phyloP scores from a whole-genome alignment of 2,113 vertebrate genomes.

The Burhinus bistriatus region DNA sequence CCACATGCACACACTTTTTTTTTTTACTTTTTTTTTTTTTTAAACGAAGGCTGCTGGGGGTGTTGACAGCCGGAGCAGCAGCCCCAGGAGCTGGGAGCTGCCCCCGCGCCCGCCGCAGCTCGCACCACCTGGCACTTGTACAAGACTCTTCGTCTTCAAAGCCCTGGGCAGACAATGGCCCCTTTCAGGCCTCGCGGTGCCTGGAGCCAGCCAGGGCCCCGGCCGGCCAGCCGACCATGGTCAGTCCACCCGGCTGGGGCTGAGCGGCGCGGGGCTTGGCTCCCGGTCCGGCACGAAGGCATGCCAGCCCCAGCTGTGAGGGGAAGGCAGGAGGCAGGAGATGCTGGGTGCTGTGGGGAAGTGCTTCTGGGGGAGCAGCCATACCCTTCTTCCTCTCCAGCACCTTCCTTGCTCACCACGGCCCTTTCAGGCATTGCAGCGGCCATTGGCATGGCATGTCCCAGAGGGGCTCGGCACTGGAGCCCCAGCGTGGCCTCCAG shows the following conservation, averaged over 20 bases:
- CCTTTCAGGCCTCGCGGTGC: background rate
- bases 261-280: background rate
- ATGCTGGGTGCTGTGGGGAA: background rate
- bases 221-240: background rate
- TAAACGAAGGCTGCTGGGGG: background rate
- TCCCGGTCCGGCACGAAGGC: background rate
- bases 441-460: accelerated
- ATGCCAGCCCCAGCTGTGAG: accelerated
- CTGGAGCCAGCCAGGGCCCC: background rate
- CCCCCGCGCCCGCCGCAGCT: background rate
- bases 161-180: conserved; percentile 37
- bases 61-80: conserved; percentile 5
- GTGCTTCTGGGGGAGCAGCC: background rate
- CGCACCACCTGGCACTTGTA: conserved; percentile 50
- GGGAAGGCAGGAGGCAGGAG: background rate
- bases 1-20: background rate
- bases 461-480: accelerated
- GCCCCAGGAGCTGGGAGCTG: background rate
- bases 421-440: background rate
- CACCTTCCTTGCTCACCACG: background rate
- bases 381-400: background rate
- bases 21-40: background rate
- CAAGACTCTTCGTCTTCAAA: conserved; percentile 51
- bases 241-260: background rate
- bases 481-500: background rate